Evolutionary conservation across 2,797 vertebrate species (phyloP).

Genomic region (Pyrocephalus nanus): DNA sequence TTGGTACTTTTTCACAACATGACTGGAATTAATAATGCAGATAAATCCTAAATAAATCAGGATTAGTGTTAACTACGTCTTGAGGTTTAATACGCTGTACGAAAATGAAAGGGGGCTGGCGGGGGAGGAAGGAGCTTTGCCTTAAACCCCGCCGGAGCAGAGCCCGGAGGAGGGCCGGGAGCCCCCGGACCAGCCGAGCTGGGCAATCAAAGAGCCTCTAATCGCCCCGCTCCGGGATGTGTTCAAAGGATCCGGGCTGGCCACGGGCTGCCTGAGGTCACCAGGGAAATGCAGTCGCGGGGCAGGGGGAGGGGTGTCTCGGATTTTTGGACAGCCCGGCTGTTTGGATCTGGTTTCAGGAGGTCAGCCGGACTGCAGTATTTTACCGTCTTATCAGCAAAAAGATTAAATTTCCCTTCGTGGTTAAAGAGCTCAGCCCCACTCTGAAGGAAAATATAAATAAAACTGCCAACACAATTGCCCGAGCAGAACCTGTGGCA

Average conservation of each 20-base stretch:
- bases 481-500: neutral
- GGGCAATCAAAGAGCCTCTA: constrained; percentile 65
- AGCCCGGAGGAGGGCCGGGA: neutral
- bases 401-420: constrained; percentile 52
- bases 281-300: constrained; percentile 29
- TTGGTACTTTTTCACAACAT: constrained; percentile 62
- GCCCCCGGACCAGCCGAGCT: constrained; percentile 26
- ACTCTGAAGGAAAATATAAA: constrained; percentile 40
- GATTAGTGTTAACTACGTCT: constrained; percentile 88
- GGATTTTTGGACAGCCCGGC: constrained; percentile 51
- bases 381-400: constrained; percentile 57
- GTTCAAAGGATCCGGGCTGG: constrained; percentile 68
- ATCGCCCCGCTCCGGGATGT: constrained; percentile 33
- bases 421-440: constrained; percentile 45
- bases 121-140: constrained; percentile 58
- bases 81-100: constrained; percentile 76
- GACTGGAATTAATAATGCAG: constrained; percentile 95
- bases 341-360: constrained; percentile 37
- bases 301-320: constrained; percentile 50
- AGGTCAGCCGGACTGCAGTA: constrained; percentile 48
- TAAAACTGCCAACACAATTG: neutral
- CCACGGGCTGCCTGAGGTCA: constrained; percentile 69
- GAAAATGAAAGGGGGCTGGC: constrained; percentile 75
- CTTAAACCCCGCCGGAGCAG: neutral
- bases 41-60: constrained; percentile 96